Percentiles rank a stretch among this genome's conserved stretches.
Conservation (phyloP, 2,888 invertebrate genomes). For the Trachelus iudaicus region DNA sequence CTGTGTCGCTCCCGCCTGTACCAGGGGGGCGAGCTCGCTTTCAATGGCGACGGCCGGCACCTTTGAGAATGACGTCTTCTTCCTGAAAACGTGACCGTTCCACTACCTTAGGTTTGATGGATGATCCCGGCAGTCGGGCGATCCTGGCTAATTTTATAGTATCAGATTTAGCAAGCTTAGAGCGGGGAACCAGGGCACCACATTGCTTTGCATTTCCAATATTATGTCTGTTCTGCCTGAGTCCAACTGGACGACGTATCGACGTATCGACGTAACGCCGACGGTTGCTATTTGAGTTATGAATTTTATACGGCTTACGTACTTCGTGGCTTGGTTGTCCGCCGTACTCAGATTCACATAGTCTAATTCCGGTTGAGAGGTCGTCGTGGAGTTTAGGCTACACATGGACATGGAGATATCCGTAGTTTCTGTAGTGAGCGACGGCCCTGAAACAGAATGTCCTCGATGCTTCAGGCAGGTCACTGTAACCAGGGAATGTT, state of each 20-base stretch:
- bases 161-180: too few relatives aligned
- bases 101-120: conserved; percentile 44
- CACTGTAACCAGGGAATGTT: too few relatives aligned
- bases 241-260: too few relatives aligned
- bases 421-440: conserved; percentile 67
- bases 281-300: too few relatives aligned
- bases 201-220: too few relatives aligned
- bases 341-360: conserved; percentile 63
- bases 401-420: conserved; percentile 68
- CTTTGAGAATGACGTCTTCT: conserved; percentile 55
- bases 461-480: background rate
- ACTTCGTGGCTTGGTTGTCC: conserved; percentile 54
- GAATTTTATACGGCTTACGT: conserved; percentile 28
- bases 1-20: conserved; percentile 28
- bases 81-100: conserved; percentile 49
- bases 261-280: too few relatives aligned
- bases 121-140: conserved; percentile 14
- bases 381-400: conserved; percentile 66
- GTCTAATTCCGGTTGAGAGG: conserved; percentile 65
- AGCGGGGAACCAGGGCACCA: too few relatives aligned
- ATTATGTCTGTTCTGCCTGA: too few relatives aligned
- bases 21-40: conserved; percentile 46
- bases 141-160: too few relatives aligned
- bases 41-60: conserved; percentile 47
- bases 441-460: conserved; percentile 59